phyloP scores from a whole-genome alignment of 2,113 vertebrate genomes.

The Chaetorhynchus papuensis region DNA sequence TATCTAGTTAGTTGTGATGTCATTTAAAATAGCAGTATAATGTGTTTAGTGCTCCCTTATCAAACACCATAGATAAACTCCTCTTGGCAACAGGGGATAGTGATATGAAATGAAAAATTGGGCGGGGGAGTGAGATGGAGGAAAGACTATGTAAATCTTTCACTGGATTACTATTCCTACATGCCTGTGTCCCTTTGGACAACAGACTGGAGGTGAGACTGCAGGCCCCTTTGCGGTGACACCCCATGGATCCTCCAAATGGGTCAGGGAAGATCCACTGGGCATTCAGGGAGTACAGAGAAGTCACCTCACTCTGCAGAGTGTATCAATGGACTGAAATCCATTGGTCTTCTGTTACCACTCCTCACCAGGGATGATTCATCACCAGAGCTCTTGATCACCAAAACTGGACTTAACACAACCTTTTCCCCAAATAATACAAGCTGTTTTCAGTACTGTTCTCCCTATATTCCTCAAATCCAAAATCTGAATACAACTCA shows the following conservation, averaged over 20 bases:
- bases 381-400: not conserved
- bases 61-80: conserved; percentile 51
- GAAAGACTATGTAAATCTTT: not conserved
- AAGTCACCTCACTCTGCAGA: not conserved
- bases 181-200: not conserved
- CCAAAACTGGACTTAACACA: not conserved
- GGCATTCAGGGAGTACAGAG: not conserved
- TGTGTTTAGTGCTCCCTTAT: conserved; percentile 60
- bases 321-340: not conserved
- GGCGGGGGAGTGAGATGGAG: not conserved
- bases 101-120: conserved; percentile 43
- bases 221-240: not conserved
- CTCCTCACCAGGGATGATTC: not conserved
- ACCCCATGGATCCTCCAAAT: not conserved
- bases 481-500: not conserved
- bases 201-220: not conserved
- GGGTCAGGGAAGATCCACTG: not conserved
- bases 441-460: not conserved
- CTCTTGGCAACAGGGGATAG: conserved; percentile 23
- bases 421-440: not conserved
- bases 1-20: conserved; percentile 67
- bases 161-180: not conserved
- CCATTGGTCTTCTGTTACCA: not conserved
- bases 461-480: not conserved
- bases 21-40: conserved; percentile 63